A percentile compares a stretch with the other conserved stretches of the same genome.
These are phyloP conservation scores for Lysiphlebus fabarum DNA, from an alignment of 1,140 invertebrate species.

Conservation along the genomic window DNA sequence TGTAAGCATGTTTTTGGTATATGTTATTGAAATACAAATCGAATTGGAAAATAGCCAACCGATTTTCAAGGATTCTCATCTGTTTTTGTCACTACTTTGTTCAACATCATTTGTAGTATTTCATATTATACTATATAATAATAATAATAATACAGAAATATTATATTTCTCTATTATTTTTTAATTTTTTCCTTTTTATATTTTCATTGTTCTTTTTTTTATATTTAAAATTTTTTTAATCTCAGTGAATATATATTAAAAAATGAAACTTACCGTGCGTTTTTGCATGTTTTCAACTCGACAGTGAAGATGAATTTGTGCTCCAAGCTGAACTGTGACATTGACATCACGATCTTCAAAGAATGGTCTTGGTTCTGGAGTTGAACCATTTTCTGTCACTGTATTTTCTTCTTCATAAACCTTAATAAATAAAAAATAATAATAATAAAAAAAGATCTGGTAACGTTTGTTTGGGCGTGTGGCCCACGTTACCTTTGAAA, in stretches of 20 bases:
- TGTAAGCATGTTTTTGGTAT: too few relatives aligned
- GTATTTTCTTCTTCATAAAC: conserved; percentile 51
- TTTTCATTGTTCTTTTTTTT: too few relatives aligned
- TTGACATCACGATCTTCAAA: conserved; percentile 59
- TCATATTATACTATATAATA: conserved; percentile 11
- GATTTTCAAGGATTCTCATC: conserved; percentile 9
- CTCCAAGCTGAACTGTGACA: conserved; percentile 62
- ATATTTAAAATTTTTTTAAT: too few relatives aligned
- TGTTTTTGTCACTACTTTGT: conserved; percentile 17
- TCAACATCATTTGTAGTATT: conserved; percentile 23
- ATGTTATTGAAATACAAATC: conserved; percentile 17
- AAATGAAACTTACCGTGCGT: conserved; percentile 57
- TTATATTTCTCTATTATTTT: not conserved
- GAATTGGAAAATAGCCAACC: conserved; percentile 24
- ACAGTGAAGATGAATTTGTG: conserved; percentile 62
- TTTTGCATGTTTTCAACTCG: conserved; percentile 62
- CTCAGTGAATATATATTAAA: not conserved
- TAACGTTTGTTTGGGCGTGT: too few relatives aligned
- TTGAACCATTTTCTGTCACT: conserved; percentile 50
- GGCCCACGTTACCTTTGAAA: too few relatives aligned
- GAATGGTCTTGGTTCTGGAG: conserved; percentile 56
- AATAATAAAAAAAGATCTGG: conserved; percentile 14
- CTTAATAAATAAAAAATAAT: conserved; percentile 26
- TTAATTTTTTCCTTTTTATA: not conserved
- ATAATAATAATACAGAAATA: too few relatives aligned